Evolutionary conservation across 30 jellyfish, hydroid and myxozoan genomes (phyloP), one percentile per base, ranked within the genome.

Genomic region (Aurelia aurita): DNA sequence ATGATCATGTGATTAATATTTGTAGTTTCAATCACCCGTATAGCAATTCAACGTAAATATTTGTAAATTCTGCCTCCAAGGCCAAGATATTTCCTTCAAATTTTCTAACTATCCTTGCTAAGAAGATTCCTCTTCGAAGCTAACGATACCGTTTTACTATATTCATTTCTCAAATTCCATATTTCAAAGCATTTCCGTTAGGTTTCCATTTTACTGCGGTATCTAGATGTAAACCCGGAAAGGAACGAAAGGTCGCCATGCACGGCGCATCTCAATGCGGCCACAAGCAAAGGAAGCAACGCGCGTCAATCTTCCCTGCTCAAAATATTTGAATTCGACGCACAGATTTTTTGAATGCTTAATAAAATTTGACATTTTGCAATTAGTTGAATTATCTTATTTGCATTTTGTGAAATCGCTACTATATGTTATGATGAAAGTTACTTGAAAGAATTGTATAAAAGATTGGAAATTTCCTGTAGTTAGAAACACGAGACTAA

Each of bases 191-290:
- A 34, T 39, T 39, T 39, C 15, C 51, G 51, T 39, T 14, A 39
- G 2, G 9, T 39, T 39, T 39, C 51, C 51, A 39, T 39, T 39
- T 6, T 9, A 39, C 9, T 8, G 51, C 51, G 15, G 51, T 39
- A 39, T 39, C 9, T 39, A 14, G 16, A 0, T 39, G 51, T 15
- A 39, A 39, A 6, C 51, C 51, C 51, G 51, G 51, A 15, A 14
- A 39, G 51, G 51, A 72, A 26, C 31, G 58, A 66, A 70, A 74
- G 93, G 93, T 83, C 86, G 53, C 77, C 93, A 83, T 70, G 93
- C 93, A 63, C 77, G 12, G 72, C 64, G 85, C 81, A n/a, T 60
- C 32, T 83, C 62, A 83, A 83, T 83, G 16, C 44, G 61, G 53
- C 93, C 93, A 83, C 93, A 59, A 7, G 93, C 80, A 35, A 53